A percentile compares a stretch with the other conserved stretches of the same genome.
These are phyloP conservation scores for Luperina testacea DNA, from an alignment of 2,888 invertebrate genomes.

Conservation along the genomic window DNA sequence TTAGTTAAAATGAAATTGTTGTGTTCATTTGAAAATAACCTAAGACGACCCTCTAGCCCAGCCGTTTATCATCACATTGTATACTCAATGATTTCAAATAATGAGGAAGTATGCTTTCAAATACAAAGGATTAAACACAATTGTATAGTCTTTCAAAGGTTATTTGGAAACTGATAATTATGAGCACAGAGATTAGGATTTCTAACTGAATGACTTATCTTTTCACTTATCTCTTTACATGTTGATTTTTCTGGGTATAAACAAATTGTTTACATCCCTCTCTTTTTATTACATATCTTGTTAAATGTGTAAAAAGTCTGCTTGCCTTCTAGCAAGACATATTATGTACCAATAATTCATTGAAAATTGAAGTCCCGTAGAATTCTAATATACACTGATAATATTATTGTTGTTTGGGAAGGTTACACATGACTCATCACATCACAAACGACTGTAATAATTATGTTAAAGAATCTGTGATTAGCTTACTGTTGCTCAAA, in stretches of 20 bases:
- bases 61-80: not conserved
- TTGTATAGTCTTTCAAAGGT: not conserved
- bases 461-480: slow-evolving; percentile 5
- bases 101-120: not conserved
- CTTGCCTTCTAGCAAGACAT: not conserved
- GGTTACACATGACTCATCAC: slow-evolving; percentile 55
- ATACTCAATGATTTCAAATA: not conserved
- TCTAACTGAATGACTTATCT: slow-evolving; percentile 17
- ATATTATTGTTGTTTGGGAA: slow-evolving; percentile 45
- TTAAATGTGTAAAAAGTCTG: not conserved
- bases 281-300: slow-evolving; percentile 13
- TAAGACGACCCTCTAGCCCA: too few relatives aligned
- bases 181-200: not conserved
- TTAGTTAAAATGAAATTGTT: not conserved
- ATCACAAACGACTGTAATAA: slow-evolving; percentile 20
- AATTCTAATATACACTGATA: slow-evolving; percentile 15
- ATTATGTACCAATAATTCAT: not conserved
- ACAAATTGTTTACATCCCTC: not conserved
- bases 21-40: not conserved
- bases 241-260: not conserved
- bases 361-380: not conserved
- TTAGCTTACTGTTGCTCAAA: slow-evolving; percentile 6
- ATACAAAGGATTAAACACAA: not conserved
- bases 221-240: not conserved
- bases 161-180: slow-evolving; percentile 10